Evolutionary conservation across 2,113 vertebrate genomes (phyloP).

Genomic region (Colistium nudipinnis): DNA sequence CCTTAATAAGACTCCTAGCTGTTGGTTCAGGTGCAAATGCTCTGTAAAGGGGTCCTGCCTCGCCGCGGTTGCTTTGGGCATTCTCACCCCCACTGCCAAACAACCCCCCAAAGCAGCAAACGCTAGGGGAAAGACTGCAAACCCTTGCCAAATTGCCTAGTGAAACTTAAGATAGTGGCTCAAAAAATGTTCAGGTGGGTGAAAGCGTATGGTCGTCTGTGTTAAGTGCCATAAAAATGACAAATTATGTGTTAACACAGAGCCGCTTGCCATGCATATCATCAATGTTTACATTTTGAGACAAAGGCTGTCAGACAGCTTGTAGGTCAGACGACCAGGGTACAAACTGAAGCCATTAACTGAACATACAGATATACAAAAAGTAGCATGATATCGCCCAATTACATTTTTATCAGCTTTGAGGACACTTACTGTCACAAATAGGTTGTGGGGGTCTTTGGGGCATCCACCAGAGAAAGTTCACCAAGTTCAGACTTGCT

Average conservation of each 20-base stretch:
- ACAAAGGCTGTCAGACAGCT: slow-evolving; percentile 63
- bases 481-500: slow-evolving; percentile 75
- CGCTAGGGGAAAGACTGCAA: slow-evolving; percentile 7
- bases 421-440: background rate
- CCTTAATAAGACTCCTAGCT: too few species aligned
- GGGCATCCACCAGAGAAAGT: slow-evolving; percentile 65
- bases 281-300: slow-evolving; percentile 69
- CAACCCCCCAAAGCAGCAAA: too few species aligned
- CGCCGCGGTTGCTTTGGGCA: too few species aligned
- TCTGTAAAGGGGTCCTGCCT: too few species aligned
- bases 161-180: slow-evolving; percentile 2
- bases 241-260: background rate
- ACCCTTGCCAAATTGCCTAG: background rate
- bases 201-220: background rate
- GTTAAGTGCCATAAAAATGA: background rate
- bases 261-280: slow-evolving; percentile 2
- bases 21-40: too few species aligned
- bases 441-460: background rate
- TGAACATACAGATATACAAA: background rate
- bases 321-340: slow-evolving; percentile 37
- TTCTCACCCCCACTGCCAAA: too few species aligned
- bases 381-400: background rate
- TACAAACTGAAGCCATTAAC: background rate
- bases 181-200: background rate
- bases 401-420: background rate